Percentiles rank a stretch among this genome's conserved stretches.
Evolutionary conservation across 1,140 invertebrate genomes (phyloP).

Genomic region (Batillaria attramentaria): DNA sequence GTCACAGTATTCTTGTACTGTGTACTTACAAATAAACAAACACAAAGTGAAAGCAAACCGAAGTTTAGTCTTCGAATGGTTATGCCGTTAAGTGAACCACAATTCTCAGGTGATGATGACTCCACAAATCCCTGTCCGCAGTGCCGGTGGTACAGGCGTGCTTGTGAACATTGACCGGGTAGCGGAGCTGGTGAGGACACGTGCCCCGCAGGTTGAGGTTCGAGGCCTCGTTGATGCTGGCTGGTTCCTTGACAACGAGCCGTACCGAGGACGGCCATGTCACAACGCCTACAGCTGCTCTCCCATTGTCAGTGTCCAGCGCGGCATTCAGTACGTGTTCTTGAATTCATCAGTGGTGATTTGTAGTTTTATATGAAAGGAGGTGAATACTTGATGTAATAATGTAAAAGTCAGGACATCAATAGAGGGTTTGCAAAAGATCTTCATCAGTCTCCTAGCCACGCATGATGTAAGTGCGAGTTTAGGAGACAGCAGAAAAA

Average conservation of each 20-base stretch:
- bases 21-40: no score
- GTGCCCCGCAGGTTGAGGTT: slow-evolving; percentile 79
- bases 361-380: neutral
- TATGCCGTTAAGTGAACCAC: no score
- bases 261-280: slow-evolving; percentile 75
- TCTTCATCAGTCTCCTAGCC: no score
- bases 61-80: no score
- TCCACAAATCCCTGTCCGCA: slow-evolving; percentile 71
- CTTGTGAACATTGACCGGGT: slow-evolving; percentile 91
- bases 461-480: no score
- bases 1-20: no score
- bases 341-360: neutral
- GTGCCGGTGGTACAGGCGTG: slow-evolving; percentile 92
- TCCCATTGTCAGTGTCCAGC: slow-evolving; percentile 80
- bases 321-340: slow-evolving; percentile 79
- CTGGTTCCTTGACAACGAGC: slow-evolving; percentile 92
- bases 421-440: no score
- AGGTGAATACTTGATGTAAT: no score
- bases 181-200: slow-evolving; percentile 76
- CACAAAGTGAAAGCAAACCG: no score
- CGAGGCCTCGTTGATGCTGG: slow-evolving; percentile 90
- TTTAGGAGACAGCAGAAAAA: no score
- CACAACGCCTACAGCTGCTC: slow-evolving; percentile 71
- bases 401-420: no score
- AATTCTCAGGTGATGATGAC: no score